Evolutionary conservation across 35 echinoderm and acorn worm species (phyloP), one percentile per base, ranked within the genome.

Genomic region (Heliocidaris tuberculata): DNA sequence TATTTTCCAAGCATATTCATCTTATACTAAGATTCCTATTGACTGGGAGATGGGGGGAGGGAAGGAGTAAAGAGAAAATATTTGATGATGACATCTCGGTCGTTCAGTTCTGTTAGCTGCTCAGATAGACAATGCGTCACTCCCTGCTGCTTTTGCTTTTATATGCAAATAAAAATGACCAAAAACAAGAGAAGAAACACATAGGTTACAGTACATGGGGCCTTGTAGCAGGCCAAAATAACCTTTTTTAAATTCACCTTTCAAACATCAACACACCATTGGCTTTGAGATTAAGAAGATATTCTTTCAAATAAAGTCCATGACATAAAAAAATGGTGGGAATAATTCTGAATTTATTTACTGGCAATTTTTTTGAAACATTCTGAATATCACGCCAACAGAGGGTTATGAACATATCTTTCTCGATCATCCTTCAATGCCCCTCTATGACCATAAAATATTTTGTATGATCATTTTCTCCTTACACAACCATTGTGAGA

Each of bases 121-220:
- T 78, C 65, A 78, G 65, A 78, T n/a, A 78, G 65, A 78, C 65
- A 78, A 78, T 78, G 65, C 65, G 27, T 78, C 65, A 78, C 24
- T 78, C 65, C 65, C 21, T 27, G 65, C 65, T 78, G 65, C 15
- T 78, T 78, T 48, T 42, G 31, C 87, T 47, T 89, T 89, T 89
- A 89, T 89, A 89, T 89, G 87, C 87, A 89, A 89, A 89, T 89
- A 89, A 89, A 89, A 47, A 89, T 42, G 87, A 89, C 87, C 87
- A 89, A 48, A 89, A 89, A 89, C 87, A 89, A 89, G 87, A 89
- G 87, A 89, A 89, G 87, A 89, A 78, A 89, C 87, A 89, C 31
- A 89, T 15, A 89, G 87, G 87, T 89, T 89, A 89, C 31, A 12
- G 10, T 48, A 89, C 87, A 89, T 47, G 19, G 31, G 87, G 87